Evolutionary conservation across 2,888 invertebrate genomes (phyloP).

Genomic region (Sipunculus nudus): DNA sequence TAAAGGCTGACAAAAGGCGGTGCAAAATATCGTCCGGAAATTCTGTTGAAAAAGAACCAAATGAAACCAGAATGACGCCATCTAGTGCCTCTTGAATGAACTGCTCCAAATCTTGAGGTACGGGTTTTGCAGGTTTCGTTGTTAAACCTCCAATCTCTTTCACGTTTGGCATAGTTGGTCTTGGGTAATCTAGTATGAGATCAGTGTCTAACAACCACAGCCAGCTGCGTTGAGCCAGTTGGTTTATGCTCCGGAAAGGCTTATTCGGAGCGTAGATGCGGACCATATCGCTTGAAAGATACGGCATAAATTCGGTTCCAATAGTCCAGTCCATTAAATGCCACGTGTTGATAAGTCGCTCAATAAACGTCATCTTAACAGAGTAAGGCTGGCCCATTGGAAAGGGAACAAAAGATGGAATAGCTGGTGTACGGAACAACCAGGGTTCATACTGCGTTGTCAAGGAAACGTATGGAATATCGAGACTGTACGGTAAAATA

Average conservation of each 20-base stretch:
- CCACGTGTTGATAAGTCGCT: slow-evolving; percentile 21
- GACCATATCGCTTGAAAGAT: slow-evolving; percentile 18
- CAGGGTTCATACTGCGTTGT: slow-evolving; percentile 29
- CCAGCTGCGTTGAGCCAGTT: slow-evolving; percentile 8
- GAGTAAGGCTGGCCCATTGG: slow-evolving; percentile 7
- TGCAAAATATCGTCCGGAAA: too few species aligned
- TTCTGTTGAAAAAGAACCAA: too few species aligned
- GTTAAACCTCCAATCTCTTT: slow-evolving; percentile 29
- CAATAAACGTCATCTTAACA: slow-evolving; percentile 25
- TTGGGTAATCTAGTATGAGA: slow-evolving; percentile 23
- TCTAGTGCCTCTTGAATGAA: slow-evolving; percentile 7
- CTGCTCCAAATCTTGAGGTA: slow-evolving; percentile 18
- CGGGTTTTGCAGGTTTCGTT: slow-evolving; percentile 17
- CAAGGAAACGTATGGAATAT: slow-evolving; percentile 21
- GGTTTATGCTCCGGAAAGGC: slow-evolving; percentile 1
- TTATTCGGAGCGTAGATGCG: slow-evolving; percentile 19
- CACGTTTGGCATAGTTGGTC: slow-evolving; percentile 32
- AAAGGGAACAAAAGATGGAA: slow-evolving; percentile 29
- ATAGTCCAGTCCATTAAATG: slow-evolving; percentile 21
- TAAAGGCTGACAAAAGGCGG: too few species aligned
- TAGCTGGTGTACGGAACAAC: slow-evolving; percentile 23
- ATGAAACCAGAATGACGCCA: slow-evolving; percentile 23
- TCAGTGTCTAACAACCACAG: slow-evolving; percentile 30
- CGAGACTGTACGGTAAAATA: slow-evolving; percentile 18
- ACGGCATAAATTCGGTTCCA: slow-evolving; percentile 10